Base-by-base conservation (phyloP, 37 sponge, comb jelly and placozoan genomes). In the Beroe ovata region DNA sequence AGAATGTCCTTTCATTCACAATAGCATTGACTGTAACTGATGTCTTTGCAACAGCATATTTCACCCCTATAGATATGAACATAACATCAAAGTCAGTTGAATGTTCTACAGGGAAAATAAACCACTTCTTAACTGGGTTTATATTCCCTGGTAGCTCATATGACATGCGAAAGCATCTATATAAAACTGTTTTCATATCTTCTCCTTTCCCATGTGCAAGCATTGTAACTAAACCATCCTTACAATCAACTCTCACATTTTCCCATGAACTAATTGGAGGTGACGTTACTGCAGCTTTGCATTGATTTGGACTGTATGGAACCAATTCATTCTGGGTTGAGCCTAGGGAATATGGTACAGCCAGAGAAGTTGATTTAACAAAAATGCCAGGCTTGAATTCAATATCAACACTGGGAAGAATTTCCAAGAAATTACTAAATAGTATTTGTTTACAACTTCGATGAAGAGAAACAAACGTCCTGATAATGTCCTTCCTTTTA, bases 341-440 rank as follows among this genome's bases (percentile, higher is more conserved):
- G 6, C 54, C 54, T 11, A 16, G 54, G 6, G 54, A 47, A 47
- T 47, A 47, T 47, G 54, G 54, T 16, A 47, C 11, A 47, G 54
- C 54, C 11, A 47, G 11, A 16, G 54, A 16, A 16, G 6, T 6
- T 16, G 54, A 16, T 47, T 47, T 47, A 6, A 47, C 54, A 47
- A 16, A 47, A 16, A 16, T 47, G 6, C 54, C 54, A 16, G 54
- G 54, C 54, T 47, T 6, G 11, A 16, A 47, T 47, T 47, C 54
- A 16, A 47, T 47, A 11, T 6, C 54, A 6, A 47, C 11, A 11
- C 54, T 47, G 21, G 84, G 84, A 8, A 77, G 22, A 8, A 77
- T 77, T 36, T 77, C 84, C 3, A 77, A 25, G 38, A 77, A 77
- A 54, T 77, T 77, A 25, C 41, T 54, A 77, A 77, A 77, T 28